Conservation (phyloP, 2,113 vertebrate genomes). For the Cavia aperea region DNA sequence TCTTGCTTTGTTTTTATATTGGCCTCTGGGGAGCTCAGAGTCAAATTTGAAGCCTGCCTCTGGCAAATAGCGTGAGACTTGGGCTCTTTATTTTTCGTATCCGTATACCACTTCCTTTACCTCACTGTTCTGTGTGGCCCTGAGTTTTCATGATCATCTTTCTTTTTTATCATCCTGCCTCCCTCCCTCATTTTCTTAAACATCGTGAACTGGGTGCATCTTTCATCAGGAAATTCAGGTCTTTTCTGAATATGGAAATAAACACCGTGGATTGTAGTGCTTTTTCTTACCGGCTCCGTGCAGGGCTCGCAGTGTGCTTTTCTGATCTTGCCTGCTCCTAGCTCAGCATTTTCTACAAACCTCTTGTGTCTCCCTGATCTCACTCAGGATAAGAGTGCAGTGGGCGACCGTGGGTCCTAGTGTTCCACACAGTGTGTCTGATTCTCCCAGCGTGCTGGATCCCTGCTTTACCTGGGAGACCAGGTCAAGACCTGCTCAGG, state of each 20-base stretch:
- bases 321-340: neutral
- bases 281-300: neutral
- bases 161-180: neutral
- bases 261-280: no score
- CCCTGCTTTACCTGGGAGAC: neutral
- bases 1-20: neutral
- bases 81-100: neutral
- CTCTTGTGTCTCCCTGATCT: neutral
- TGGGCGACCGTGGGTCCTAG: neutral
- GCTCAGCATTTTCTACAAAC: neutral
- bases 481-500: neutral
- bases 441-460: neutral
- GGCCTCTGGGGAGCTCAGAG: neutral
- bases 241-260: neutral
- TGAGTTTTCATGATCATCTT: neutral
- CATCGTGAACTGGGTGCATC: neutral
- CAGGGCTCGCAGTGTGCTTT: neutral
- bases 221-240: neutral
- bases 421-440: fast-evolving
- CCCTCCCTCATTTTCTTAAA: neutral
- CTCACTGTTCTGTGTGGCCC: neutral
- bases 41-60: neutral
- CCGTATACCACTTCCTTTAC: neutral
- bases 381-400: neutral
- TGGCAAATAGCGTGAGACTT: neutral